Evolutionary conservation across 2,797 vertebrate species (phyloP), one percentile per base, ranked within the genome.

Genomic region (Pitangus sulphuratus): DNA sequence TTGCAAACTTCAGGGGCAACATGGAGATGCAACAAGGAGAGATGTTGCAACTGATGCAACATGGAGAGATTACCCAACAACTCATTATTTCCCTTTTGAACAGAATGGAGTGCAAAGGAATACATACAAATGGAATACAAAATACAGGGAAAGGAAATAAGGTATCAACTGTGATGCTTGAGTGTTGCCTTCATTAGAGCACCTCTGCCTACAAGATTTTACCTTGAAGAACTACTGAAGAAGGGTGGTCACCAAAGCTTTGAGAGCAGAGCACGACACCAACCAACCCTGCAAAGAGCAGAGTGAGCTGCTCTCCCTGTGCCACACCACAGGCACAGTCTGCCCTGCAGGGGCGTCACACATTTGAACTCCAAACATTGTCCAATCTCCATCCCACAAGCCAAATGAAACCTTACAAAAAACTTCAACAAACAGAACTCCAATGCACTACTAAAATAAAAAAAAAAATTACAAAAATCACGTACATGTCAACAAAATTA

Each of bases 401-500:
- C 26, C 57, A 91, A 91, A 89, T 3, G 9, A 89, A 89, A 65
- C 7, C 31, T 66, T 78, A 71, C 37, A n/a, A 61, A 65, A 89
- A 81, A 53, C 19, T 58, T 78, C n/a, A 54, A 77, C 77, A 71
- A 76, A 64, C 7, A 30, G 25, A 88, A 92, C 57, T 50, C n/a
- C 30, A 28, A 35, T 2, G 15, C 25, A 15, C 44, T 75, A 71
- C 16, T 30, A 64, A 84, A 76, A 75, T 31, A 22, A 42, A 42
- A 5, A 47, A 70, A 30, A 77, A 72, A 76, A 37, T 6, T 17
- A 47, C 25, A 85, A 56, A 76, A 79, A 58, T 66, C 40, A 87
- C 2, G 1, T 35, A 69, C 31, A 45, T 24, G 84, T 88, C 50
- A 91, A 68, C 53, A 81, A 91, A 95, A 94, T 47, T 44, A 94